These are phyloP conservation scores for Sebastes kiyomatsui DNA, from an alignment of 2,797 vertebrate genomes.

Conservation along the genomic window DNA sequence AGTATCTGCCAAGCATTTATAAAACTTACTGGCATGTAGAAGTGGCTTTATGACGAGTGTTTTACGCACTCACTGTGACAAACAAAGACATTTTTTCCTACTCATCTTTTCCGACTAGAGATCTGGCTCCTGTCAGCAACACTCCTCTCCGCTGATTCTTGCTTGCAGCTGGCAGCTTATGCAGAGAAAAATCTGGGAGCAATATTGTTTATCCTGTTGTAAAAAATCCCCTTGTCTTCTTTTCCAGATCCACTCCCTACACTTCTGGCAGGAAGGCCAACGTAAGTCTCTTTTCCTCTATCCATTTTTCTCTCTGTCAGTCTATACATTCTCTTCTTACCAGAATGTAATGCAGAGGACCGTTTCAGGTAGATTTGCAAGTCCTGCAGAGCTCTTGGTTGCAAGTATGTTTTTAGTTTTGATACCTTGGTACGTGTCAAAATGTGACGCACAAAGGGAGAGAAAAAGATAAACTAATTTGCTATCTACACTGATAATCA, in stretches of 20 bases:
- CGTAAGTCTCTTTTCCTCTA: conserved; percentile 87
- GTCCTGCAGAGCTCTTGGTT: neutral
- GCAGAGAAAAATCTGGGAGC: conserved; percentile 62
- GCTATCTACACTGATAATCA: neutral
- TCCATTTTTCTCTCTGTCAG: conserved; percentile 33
- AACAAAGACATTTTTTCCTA: neutral
- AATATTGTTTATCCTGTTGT: conserved; percentile 73
- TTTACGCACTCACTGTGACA: conserved; percentile 6
- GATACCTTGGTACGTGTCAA: neutral
- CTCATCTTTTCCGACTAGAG: conserved; percentile 20
- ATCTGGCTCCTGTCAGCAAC: conserved; percentile 31
- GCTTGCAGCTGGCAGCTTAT: conserved; percentile 55
- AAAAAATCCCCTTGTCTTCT: conserved; percentile 69
- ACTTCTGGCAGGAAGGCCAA: conserved; percentile 88
- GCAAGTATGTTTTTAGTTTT: neutral
- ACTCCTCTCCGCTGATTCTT: conserved; percentile 25
- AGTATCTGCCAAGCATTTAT: neutral
- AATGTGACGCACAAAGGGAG: neutral
- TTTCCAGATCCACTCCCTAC: conserved; percentile 93
- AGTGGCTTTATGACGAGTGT: neutral
- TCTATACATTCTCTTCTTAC: neutral
- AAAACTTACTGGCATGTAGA: neutral
- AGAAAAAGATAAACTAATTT: neutral
- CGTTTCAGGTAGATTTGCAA: neutral
- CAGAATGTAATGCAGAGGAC: no score